Base-by-base conservation (phyloP, 2,797 vertebrate species). In the Syndactyla subalaris region DNA sequence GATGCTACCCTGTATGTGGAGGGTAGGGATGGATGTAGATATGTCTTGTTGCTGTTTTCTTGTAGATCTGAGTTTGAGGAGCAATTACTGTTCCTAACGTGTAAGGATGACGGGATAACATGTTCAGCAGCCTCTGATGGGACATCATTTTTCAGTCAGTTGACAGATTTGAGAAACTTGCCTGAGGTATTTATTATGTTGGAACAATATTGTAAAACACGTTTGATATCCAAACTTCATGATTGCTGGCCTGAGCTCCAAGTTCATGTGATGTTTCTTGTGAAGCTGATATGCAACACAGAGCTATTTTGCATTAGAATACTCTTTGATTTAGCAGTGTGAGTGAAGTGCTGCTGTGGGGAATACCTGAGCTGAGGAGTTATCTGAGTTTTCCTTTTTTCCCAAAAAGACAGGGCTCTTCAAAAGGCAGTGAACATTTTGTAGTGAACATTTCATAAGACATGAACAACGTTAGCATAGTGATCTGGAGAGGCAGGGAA, bases 181-280 rank as follows among this genome's bases (percentile, higher is more conserved):
- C 70, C 85, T 81, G 83, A 93, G 73, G 79, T 92, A 72, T 78
- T 95, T 93, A 86, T 92, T 67, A 51, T 93, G 80, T 89, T 97
- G 91, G 76, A 96, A 79, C 80, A 92, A 71, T 85, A 95, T 59
- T 92, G 68, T 92, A 93, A 92, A 88, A 82, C 48, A 39, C 1
- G 7, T 86, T 96, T 97, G 55, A 63, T 84, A 95, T 92, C 77
- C 48, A 80, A 55, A 12, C 70, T 79, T 84, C n/a, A 9, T 73
- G 74, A 84, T 91, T 92, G 55, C 55, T 90, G 70, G 48, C 70
- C 85, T 10, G 23, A 91, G 32, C 57, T 90, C 49, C 59, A 45
- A 76, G 59, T 34, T 76, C 19, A 55, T 51, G 63, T 70, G 85
- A 86, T 94, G 63, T 92, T 93, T 92, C 66, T 59, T 81, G 76